Percentiles rank a stretch among this genome's conserved stretches.
Evolutionary conservation across 2,113 vertebrate species (phyloP).

Genomic region (Nerophis lumbriciformis): DNA sequence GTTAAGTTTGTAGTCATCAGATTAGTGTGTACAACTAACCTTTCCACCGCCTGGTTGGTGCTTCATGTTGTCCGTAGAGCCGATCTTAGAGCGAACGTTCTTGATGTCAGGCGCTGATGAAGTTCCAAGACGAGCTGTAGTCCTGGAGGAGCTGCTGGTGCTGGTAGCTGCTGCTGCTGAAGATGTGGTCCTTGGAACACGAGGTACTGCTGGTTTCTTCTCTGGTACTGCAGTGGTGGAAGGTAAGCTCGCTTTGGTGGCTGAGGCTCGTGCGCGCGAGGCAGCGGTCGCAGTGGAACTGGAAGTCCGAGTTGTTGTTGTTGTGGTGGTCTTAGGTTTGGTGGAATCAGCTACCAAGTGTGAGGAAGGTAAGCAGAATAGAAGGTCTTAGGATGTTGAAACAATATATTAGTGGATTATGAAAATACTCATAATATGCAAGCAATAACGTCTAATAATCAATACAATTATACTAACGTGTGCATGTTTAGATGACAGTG

Average conservation of each 20-base stretch:
- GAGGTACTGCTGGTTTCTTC: constrained; percentile 70
- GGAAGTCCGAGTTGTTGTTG: constrained; percentile 44
- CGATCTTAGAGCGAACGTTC: constrained; percentile 84
- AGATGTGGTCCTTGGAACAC: constrained; percentile 29
- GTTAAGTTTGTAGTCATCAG: not conserved
- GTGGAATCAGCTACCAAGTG: constrained; percentile 43
- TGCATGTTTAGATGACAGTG: no score
- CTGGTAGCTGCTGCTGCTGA: constrained; percentile 37
- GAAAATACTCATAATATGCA: no score
- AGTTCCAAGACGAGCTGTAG: constrained; percentile 58
- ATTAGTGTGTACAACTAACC: constrained; percentile 61
- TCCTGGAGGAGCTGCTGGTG: constrained; percentile 21
- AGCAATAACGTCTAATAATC: not conserved
- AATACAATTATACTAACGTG: not conserved
- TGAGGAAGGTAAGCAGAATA: not conserved
- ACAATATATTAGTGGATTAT: no score
- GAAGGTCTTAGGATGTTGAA: not conserved
- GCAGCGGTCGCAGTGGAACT: constrained; percentile 42
- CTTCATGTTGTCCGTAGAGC: constrained; percentile 90
- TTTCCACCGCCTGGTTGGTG: constrained; percentile 92
- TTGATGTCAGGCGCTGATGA: constrained; percentile 73
- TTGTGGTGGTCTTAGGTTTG: constrained; percentile 71
- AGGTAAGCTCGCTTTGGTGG: constrained; percentile 48
- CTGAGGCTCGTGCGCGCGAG: constrained; percentile 60
- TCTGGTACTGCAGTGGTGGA: constrained; percentile 52